Conservation (phyloP, 2,113 vertebrate species). For the Labeo catla region DNA sequence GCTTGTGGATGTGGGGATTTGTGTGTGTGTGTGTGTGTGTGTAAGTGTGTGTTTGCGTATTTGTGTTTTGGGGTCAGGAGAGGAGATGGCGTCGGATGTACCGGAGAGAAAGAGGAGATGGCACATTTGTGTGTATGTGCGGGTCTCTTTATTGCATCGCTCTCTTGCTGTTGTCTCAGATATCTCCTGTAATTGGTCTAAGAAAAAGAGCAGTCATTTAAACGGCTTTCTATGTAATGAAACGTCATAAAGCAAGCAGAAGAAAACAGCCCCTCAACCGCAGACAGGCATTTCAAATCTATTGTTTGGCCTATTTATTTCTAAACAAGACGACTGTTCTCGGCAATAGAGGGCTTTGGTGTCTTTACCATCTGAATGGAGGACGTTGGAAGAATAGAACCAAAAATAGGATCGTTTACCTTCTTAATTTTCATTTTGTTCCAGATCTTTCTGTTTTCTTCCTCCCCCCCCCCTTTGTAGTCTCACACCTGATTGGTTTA, state of each 20-base stretch:
- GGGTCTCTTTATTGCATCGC: slow-evolving; percentile 51
- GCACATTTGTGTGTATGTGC: slow-evolving; percentile 60
- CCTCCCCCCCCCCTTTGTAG: not conserved
- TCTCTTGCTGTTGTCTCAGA: slow-evolving; percentile 53
- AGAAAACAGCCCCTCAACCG: slow-evolving; percentile 45
- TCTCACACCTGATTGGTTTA: slow-evolving; percentile 24
- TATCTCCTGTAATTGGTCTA: slow-evolving; percentile 66
- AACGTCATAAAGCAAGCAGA: slow-evolving; percentile 41
- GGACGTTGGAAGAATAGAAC: slow-evolving; percentile 43
- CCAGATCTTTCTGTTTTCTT: not conserved
- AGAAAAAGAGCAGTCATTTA: slow-evolving; percentile 60
- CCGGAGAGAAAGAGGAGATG: slow-evolving; percentile 62
- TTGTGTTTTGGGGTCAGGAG: slow-evolving; percentile 53
- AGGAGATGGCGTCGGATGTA: slow-evolving; percentile 42
- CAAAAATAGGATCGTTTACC: slow-evolving; percentile 30
- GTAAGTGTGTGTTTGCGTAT: slow-evolving; percentile 39
- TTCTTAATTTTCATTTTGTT: slow-evolving; percentile 40
- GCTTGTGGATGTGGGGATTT: slow-evolving; percentile 42
- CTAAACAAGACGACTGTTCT: slow-evolving; percentile 58
- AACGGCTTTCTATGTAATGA: slow-evolving; percentile 55
- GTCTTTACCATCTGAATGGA: slow-evolving; percentile 38
- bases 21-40: slow-evolving; percentile 60
- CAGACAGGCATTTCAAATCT: slow-evolving; percentile 66
- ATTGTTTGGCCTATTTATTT: slow-evolving; percentile 70
- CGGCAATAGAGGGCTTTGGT: slow-evolving; percentile 15